These are phyloP conservation scores for Sebastes cheni DNA, from an alignment of 2,797 vertebrate species.

Conservation along the genomic window DNA sequence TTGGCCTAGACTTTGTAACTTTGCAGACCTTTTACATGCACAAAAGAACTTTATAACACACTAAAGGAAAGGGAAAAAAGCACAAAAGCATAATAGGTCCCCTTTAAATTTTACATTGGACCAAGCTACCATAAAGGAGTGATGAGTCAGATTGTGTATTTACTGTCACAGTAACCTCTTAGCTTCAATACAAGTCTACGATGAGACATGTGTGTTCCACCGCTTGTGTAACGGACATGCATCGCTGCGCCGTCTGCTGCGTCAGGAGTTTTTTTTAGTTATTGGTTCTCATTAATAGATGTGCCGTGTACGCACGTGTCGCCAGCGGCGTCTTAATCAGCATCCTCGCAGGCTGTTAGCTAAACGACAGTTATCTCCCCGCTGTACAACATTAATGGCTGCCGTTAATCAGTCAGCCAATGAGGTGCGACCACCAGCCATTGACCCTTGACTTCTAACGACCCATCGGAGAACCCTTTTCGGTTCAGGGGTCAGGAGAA, in stretches of 20 bases:
- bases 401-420: conserved; percentile 72
- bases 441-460: conserved; percentile 53
- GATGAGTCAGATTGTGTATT: not conserved
- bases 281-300: conserved; percentile 40
- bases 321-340: conserved; percentile 45
- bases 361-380: conserved; percentile 50
- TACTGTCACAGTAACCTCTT: not conserved
- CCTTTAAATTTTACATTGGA: not conserved
- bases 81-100: no score
- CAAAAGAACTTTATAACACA: no score
- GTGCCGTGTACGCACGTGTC: conserved; percentile 10
- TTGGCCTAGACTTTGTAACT: no score
- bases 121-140: not conserved
- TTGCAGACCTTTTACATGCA: no score
- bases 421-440: conserved; percentile 57
- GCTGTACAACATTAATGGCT: conserved; percentile 54
- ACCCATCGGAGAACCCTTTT: conserved; percentile 41
- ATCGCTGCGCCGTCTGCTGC: not conserved
- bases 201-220: not conserved
- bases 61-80: no score
- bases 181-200: not conserved
- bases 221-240: not conserved
- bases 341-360: conserved; percentile 40
- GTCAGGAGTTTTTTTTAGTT: not conserved
- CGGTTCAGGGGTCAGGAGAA: conserved; percentile 35